Evolutionary conservation across 1,140 invertebrate genomes (phyloP).

Genomic region (Ceratina japonica): DNA sequence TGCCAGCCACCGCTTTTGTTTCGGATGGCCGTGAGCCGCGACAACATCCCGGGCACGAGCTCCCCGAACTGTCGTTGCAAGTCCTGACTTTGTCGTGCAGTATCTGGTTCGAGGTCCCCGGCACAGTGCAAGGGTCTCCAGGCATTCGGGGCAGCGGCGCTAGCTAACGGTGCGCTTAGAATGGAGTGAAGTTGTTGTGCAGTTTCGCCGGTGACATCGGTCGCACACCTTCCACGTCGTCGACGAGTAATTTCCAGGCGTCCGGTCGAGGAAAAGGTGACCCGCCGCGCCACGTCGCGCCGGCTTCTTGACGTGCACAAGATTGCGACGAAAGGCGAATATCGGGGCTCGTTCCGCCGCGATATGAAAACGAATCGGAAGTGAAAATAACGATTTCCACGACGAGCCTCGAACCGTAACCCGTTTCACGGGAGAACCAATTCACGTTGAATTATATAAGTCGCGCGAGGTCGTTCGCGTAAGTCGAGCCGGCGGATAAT

Average conservation of each 20-base stretch:
- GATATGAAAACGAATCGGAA: not conserved
- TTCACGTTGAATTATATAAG: too few relatives aligned
- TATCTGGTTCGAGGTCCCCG: slow-evolving; percentile 50
- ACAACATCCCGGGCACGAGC: slow-evolving; percentile 61
- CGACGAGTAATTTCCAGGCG: slow-evolving; percentile 46
- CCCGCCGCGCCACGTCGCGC: not conserved
- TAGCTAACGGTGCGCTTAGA: slow-evolving; percentile 24
- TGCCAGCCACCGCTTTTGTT: slow-evolving; percentile 22
- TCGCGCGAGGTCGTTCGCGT: too few relatives aligned
- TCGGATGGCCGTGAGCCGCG: slow-evolving; percentile 34
- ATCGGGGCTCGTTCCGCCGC: not conserved
- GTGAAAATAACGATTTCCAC: not conserved
- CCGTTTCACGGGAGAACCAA: too few relatives aligned
- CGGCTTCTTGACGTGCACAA: not conserved
- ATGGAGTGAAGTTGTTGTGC: slow-evolving; percentile 50
- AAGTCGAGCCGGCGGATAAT: not conserved
- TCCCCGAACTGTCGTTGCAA: slow-evolving; percentile 58
- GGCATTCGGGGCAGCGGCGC: not conserved
- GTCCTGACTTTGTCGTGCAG: slow-evolving; percentile 63
- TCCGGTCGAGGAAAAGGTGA: slow-evolving; percentile 10
- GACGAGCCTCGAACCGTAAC: not conserved
- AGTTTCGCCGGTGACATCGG: slow-evolving; percentile 31
- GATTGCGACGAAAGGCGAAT: slow-evolving; percentile 6
- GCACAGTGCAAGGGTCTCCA: slow-evolving; percentile 34
- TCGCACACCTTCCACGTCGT: slow-evolving; percentile 24